Percentiles rank a stretch among this genome's conserved stretches.
phyloP scores from a whole-genome alignment of 2,888 invertebrate species.

The Drosophila ustulata region DNA sequence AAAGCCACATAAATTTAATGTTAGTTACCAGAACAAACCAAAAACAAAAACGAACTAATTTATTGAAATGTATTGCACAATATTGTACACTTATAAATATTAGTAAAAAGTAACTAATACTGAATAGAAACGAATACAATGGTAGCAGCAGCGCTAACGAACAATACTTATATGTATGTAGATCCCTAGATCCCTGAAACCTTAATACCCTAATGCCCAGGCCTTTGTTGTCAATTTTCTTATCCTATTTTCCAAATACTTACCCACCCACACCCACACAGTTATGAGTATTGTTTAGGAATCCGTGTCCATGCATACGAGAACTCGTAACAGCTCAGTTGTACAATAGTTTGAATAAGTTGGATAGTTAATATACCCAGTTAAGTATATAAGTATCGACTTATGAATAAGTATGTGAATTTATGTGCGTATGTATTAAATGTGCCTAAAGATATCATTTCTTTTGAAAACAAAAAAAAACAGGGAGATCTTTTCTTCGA shows the following conservation, averaged over 20 bases:
- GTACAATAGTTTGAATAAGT: slow-evolving; percentile 44
- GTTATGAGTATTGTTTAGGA: slow-evolving; percentile 22
- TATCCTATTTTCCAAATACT: neutral
- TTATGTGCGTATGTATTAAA: slow-evolving; percentile 79
- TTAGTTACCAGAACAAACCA: slow-evolving; percentile 54
- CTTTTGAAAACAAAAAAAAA: slow-evolving; percentile 11
- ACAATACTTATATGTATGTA: slow-evolving; percentile 30
- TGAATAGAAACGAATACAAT: slow-evolving; percentile 53
- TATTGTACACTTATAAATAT: slow-evolving; percentile 76
- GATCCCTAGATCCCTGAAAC: slow-evolving; percentile 18
- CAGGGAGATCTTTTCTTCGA: slow-evolving; percentile 39
- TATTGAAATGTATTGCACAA: slow-evolving; percentile 82
- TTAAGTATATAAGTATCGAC: slow-evolving; percentile 25
- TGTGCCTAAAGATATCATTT: slow-evolving; percentile 80
- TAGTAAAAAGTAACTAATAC: slow-evolving; percentile 61
- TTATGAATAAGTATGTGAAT: slow-evolving; percentile 46
- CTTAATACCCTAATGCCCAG: neutral
- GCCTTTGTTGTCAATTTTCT: neutral
- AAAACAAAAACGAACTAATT: slow-evolving; percentile 65
- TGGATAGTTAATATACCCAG: slow-evolving; percentile 33
- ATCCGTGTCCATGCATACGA: slow-evolving; percentile 12
- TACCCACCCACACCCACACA: slow-evolving; percentile 6
- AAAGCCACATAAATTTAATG: slow-evolving; percentile 55
- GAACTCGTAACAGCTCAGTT: slow-evolving; percentile 43
- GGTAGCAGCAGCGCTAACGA: slow-evolving; percentile 43